These are phyloP conservation scores for Ectemnius cavifrons DNA, from an alignment of 2,888 invertebrate genomes.

Conservation along the genomic window DNA sequence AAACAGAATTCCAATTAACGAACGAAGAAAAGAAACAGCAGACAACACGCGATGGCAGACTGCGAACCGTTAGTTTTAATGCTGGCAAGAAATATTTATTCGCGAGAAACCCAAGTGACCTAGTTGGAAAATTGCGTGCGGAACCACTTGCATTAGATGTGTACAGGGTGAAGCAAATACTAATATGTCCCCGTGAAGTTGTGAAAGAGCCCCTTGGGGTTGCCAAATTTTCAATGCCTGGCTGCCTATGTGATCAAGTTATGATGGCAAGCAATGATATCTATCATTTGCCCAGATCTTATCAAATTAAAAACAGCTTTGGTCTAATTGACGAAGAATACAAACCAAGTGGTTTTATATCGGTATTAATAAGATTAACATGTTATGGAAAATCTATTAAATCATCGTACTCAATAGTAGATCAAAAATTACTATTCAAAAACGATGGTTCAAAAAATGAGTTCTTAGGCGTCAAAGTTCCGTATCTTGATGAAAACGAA, in stretches of 20 bases:
- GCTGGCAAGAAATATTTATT: slow-evolving; percentile 41
- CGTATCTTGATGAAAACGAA: slow-evolving; percentile 31
- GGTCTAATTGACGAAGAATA: slow-evolving; percentile 33
- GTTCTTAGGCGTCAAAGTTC: slow-evolving; percentile 44
- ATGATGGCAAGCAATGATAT: slow-evolving; percentile 43
- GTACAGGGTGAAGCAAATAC: slow-evolving; percentile 40
- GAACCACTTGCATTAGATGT: slow-evolving; percentile 35
- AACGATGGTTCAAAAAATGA: slow-evolving; percentile 39
- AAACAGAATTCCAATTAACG: slow-evolving; percentile 31
- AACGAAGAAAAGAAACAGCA: slow-evolving; percentile 37
- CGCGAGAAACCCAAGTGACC: slow-evolving; percentile 21
- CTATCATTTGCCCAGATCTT: slow-evolving; percentile 35
- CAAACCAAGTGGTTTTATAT: slow-evolving; percentile 33
- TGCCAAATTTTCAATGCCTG: slow-evolving; percentile 39
- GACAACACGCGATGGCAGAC: slow-evolving; percentile 8
- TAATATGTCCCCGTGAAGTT: slow-evolving; percentile 35
- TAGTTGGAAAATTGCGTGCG: slow-evolving; percentile 33
- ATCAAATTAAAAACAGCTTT: slow-evolving; percentile 44
- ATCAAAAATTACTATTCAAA: slow-evolving; percentile 38
- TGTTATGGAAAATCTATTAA: slow-evolving; percentile 32
- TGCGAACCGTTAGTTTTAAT: slow-evolving; percentile 32
- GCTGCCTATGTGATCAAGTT: slow-evolving; percentile 47
- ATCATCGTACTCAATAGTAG: slow-evolving; percentile 10
- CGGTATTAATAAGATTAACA: slow-evolving; percentile 25
- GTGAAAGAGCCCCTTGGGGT: slow-evolving; percentile 36